Evolutionary conservation across 2,113 vertebrate genomes (phyloP), one percentile per base, ranked within the genome.

Genomic region (Neopipo cinnamomea): DNA sequence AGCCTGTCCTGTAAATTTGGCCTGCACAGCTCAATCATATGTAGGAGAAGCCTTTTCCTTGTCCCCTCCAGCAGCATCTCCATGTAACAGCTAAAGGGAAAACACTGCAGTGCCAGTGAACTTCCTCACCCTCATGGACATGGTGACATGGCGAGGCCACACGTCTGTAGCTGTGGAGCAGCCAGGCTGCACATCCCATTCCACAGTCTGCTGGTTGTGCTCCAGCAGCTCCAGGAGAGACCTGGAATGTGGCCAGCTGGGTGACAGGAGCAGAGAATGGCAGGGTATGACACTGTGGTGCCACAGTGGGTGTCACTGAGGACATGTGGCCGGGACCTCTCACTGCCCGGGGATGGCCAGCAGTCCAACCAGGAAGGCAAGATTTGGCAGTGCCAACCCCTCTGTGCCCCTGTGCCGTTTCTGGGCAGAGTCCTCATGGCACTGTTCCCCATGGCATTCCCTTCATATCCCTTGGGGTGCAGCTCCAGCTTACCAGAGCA

Each of bases 251-350:
- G 9, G 35, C 46, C 33, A 37, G 25, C 1, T 4, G 42, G 56
- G 9, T 9, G 10, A 30, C 30, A 46, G 7, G 42, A 49, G 31
- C 20, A 22, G 28, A 24, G 71, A 8, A 10, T 10, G 58, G 46
- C 28, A 18, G 62, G 33, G 35, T 21, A 18, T 1, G 59, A 30
- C 0, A 10, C 25, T 21, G 20, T 11, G 27, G 22, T 14, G 47
- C 22, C 7, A 2, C 68, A 11, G 0, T 1, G 0, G 10, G 19
- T n/a, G 66, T 41, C 4, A 18, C 68, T 0, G 2, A 9, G 33
- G 24, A 27, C 1, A 0, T 0, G 0, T 4, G 25, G 16, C 31
- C 31, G 44, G 53, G 22, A 50, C 22, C 37, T 30, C 37, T 35
- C 3, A 0, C 8, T 35, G n/a, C 30, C 27, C 0, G 1, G 17